Evolutionary conservation across 1,140 invertebrate species (phyloP).

Genomic region (Brachionus calyciflorus): DNA sequence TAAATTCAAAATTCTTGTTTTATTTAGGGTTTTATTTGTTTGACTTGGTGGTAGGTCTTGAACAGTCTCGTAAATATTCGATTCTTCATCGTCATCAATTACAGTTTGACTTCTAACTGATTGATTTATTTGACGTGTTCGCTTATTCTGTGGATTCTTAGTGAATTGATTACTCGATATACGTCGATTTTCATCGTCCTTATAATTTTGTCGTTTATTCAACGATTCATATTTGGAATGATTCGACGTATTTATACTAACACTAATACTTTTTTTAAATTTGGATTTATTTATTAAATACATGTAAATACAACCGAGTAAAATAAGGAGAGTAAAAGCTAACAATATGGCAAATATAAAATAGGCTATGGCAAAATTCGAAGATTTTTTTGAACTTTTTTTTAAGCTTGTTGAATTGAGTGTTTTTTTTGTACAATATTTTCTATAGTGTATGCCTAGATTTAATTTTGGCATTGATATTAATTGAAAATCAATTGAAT

Average conservation of each 20-base stretch:
- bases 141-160: not conserved
- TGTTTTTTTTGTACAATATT: slow-evolving; percentile 15
- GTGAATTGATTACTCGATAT: not conserved
- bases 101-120: not conserved
- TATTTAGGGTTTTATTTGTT: not conserved
- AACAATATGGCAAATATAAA: slow-evolving; percentile 8
- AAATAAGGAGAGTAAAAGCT: not conserved
- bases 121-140: slow-evolving; percentile 23
- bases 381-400: not conserved
- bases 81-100: not conserved
- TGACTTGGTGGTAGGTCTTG: not conserved
- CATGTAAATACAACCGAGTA: slow-evolving; percentile 12
- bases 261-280: not conserved
- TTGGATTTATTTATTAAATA: not conserved
- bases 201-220: not conserved
- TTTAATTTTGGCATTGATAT: not conserved
- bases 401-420: not conserved
- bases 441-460: slow-evolving; percentile 1
- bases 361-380: slow-evolving; percentile 12
- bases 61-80: slow-evolving; percentile 35
- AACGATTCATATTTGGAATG: slow-evolving; percentile 29
- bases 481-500: slow-evolving; percentile 20
- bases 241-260: slow-evolving; percentile 31
- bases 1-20: not conserved
- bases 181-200: not conserved